These are phyloP conservation scores for Scelioninae gen. 2 DNA, from an alignment of 2,888 invertebrate genomes.

Conservation along the genomic window DNA sequence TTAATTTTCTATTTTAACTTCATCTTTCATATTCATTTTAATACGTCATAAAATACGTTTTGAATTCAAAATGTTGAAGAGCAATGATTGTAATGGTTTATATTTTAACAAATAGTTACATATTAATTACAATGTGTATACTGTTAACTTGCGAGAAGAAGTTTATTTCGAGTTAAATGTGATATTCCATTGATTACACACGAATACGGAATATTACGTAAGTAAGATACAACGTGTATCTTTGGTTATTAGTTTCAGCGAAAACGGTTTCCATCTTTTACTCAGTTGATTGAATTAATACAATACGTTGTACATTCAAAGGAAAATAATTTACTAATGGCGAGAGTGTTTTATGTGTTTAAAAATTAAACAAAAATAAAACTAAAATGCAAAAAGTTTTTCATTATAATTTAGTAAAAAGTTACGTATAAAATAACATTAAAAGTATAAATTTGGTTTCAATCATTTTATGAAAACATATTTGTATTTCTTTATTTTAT, in stretches of 20 bases:
- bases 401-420: too few species aligned
- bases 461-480: too few species aligned
- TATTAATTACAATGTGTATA: slow-evolving; percentile 19
- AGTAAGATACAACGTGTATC: slow-evolving; percentile 22
- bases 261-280: slow-evolving; percentile 13
- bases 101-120: slow-evolving; percentile 8
- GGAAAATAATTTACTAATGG: slow-evolving; percentile 3
- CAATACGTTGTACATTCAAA: slow-evolving; percentile 1
- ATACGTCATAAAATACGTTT: too few species aligned
- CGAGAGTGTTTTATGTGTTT: too few species aligned
- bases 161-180: slow-evolving; percentile 25
- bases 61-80: not conserved
- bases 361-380: too few species aligned
- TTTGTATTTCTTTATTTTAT: not conserved
- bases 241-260: slow-evolving; percentile 13
- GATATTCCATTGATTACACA: slow-evolving; percentile 17
- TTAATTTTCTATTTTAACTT: too few species aligned
- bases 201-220: slow-evolving; percentile 12
- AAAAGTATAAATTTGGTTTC: too few species aligned
- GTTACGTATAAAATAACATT: too few species aligned
- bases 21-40: too few species aligned
- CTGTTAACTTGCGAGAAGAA: slow-evolving; percentile 9
- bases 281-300: slow-evolving; percentile 12
- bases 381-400: too few species aligned
- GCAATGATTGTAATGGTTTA: not conserved